Conservation (phyloP, 37 sponge, comb jelly and placozoan genomes). For the Oscarella lobularis region DNA sequence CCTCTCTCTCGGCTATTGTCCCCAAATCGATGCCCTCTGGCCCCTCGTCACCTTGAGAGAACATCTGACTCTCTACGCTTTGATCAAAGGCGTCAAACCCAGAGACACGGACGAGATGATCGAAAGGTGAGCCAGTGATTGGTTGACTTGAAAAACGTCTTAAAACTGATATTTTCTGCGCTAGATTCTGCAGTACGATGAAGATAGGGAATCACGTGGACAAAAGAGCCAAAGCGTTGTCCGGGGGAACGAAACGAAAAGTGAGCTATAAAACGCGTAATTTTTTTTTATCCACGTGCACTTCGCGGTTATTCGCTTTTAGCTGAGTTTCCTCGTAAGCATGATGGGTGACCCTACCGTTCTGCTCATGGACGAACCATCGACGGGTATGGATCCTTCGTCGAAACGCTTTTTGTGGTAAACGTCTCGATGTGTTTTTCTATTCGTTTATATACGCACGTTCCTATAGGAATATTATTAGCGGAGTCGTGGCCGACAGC, state of each 20-base stretch:
- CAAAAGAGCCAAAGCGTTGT: conserved; percentile 5
- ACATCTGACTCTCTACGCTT: neutral
- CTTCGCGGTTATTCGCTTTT: too few relatives aligned
- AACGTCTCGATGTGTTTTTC: neutral
- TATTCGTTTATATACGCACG: too few relatives aligned
- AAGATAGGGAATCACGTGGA: neutral
- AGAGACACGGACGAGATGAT: neutral
- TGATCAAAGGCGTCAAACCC: conserved; percentile 2
- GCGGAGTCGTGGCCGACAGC: neutral
- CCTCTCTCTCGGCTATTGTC: conserved; percentile 3
- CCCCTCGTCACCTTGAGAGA: neutral
- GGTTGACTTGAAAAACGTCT: too few relatives aligned
- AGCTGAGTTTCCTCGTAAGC: conserved; percentile 11
- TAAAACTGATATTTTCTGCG: too few relatives aligned
- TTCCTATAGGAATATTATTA: conserved; percentile 1
- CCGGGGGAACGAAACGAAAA: conserved; percentile 14
- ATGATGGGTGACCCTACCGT: neutral
- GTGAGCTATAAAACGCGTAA: too few relatives aligned
- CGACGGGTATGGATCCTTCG: conserved; percentile 10
- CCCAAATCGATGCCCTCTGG: conserved; percentile 10
- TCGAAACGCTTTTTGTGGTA: conserved; percentile 14
- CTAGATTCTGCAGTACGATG: conserved; percentile 7
- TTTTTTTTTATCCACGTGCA: too few relatives aligned
- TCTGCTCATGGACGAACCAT: conserved; percentile 9
- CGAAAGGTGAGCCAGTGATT: too few relatives aligned